Percentiles rank a stretch among this genome's conserved stretches.
phyloP scores from a whole-genome alignment of 2,888 invertebrate species.

The Andrena bucephala region DNA sequence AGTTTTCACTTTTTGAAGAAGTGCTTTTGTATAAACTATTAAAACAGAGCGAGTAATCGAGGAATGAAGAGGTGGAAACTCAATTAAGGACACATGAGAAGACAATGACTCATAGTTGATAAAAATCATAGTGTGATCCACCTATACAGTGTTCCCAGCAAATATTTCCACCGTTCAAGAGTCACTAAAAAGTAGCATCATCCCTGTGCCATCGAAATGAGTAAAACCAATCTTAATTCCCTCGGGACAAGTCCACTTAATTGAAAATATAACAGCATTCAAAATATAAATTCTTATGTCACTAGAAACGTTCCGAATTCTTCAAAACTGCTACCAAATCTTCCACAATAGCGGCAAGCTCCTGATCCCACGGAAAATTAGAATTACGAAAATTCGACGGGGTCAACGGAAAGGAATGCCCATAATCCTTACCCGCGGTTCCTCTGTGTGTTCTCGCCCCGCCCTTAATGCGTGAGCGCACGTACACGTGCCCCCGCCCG shows the following conservation, averaged over 20 bases:
- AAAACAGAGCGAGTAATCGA: neutral
- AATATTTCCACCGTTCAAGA: too few relatives aligned
- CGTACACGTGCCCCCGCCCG: slow-evolving; percentile 23
- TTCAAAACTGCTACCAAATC: neutral
- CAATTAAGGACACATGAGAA: too few relatives aligned
- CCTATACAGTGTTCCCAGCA: too few relatives aligned
- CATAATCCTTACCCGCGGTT: slow-evolving; percentile 20
- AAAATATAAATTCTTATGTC: neutral
- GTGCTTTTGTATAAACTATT: neutral
- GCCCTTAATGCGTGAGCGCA: slow-evolving; percentile 39
- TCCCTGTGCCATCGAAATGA: too few relatives aligned
- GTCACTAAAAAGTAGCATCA: too few relatives aligned
- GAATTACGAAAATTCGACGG: neutral
- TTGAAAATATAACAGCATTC: neutral
- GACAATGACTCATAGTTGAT: too few relatives aligned
- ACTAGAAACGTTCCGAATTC: neutral
- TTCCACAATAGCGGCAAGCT: too few relatives aligned
- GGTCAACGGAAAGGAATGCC: slow-evolving; percentile 16
- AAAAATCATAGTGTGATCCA: too few relatives aligned
- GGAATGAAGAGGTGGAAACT: too few relatives aligned
- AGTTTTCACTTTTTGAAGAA: neutral
- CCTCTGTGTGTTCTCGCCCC: slow-evolving; percentile 34
- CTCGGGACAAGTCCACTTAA: neutral
- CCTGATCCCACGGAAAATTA: neutral
- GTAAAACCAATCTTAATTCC: neutral